phyloP scores from a whole-genome alignment of 2,797 vertebrate genomes.

The Lates japonicus region DNA sequence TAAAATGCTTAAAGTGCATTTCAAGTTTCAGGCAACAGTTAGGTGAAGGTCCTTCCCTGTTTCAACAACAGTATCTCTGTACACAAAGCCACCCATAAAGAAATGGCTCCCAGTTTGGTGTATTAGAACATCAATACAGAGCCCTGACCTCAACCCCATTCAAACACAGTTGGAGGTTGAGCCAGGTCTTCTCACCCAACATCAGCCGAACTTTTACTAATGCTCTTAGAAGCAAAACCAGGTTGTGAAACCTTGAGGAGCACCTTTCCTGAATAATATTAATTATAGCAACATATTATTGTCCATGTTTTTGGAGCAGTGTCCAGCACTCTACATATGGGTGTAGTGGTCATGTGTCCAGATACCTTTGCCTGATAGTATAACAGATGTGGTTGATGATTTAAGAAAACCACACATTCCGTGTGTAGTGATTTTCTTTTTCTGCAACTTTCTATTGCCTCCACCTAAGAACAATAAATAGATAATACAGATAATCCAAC shows the following conservation, averaged over 20 bases:
- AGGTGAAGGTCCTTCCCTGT: neutral
- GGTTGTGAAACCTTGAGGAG: neutral
- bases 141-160: neutral
- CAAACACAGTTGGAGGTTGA: neutral
- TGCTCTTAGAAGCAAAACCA: slow-evolving; percentile 10
- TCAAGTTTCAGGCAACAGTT: neutral
- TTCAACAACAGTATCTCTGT: neutral
- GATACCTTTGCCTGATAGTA: neutral
- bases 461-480: neutral
- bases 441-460: neutral
- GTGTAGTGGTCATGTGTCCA: neutral
- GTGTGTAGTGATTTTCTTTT: neutral
- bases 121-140: slow-evolving; percentile 1
- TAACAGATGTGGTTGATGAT: neutral
- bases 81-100: neutral
- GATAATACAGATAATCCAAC: neutral
- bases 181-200: neutral
- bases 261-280: neutral
- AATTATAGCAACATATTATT: slow-evolving; percentile 3
- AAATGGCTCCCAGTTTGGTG: neutral
- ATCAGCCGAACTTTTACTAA: slow-evolving; percentile 9
- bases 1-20: too few species aligned
- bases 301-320: neutral
- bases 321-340: neutral
- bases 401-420: neutral